Evolutionary conservation across 2,113 vertebrate species (phyloP).

Genomic region (Eonycteris spelaea): DNA sequence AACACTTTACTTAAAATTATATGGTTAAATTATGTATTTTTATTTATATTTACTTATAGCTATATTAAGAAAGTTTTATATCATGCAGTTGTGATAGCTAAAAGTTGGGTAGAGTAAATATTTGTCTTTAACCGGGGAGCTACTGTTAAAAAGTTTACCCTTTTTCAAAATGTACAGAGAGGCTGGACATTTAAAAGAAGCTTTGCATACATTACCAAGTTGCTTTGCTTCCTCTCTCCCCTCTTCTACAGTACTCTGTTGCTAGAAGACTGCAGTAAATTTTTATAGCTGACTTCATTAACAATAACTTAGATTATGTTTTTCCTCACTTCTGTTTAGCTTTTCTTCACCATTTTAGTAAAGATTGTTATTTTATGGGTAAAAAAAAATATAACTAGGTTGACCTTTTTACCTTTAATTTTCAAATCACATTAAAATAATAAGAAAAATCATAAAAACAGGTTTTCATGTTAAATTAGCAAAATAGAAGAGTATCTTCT

Average conservation of each 20-base stretch:
- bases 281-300: constrained; percentile 62
- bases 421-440: not conserved
- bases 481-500: not conserved
- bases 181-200: not conserved
- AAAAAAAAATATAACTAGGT: not conserved
- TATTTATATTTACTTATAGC: not conserved
- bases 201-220: not conserved
- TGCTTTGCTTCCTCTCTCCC: too few relatives aligned
- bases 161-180: not conserved
- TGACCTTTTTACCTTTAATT: not conserved
- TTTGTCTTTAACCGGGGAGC: not conserved
- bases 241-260: constrained; percentile 41
- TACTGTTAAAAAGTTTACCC: not conserved
- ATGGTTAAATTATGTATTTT: not conserved
- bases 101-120: not conserved
- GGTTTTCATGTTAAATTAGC: not conserved
- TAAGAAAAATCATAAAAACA: not conserved
- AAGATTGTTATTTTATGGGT: not conserved
- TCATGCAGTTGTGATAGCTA: not conserved
- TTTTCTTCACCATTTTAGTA: not conserved
- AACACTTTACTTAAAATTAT: not conserved
- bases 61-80: not conserved
- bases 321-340: constrained; percentile 45
- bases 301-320: constrained; percentile 52
- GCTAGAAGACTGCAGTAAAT: constrained; percentile 73